Percentiles rank a stretch among this genome's conserved stretches.
Evolutionary conservation across 2,888 invertebrate species (phyloP).

Genomic region (Leptogaster cylindrica): DNA sequence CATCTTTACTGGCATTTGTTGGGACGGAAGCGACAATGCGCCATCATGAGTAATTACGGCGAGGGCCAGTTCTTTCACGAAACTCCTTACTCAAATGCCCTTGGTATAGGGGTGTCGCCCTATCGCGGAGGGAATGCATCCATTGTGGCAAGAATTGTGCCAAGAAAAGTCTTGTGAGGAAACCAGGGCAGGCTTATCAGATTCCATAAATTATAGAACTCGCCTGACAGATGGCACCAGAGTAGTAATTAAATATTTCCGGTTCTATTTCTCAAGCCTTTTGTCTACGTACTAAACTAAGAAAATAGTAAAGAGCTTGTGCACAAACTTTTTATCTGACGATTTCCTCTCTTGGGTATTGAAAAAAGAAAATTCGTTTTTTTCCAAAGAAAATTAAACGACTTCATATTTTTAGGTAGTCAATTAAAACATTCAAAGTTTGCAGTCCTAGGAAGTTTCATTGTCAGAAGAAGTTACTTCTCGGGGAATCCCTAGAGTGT

Average conservation of each 20-base stretch:
- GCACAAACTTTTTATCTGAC: conserved; percentile 34
- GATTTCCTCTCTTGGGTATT: conserved; percentile 13
- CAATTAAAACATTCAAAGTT: conserved; percentile 33
- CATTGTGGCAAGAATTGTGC: conserved; percentile 22
- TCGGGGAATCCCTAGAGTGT: too few relatives aligned
- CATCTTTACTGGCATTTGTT: background rate
- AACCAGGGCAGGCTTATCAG: conserved; percentile 39
- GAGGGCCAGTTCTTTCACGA: background rate
- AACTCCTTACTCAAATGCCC: background rate
- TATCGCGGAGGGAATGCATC: conserved; percentile 11
- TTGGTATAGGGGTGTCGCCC: background rate
- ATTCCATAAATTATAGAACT: conserved; percentile 50
- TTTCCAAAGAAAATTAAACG: conserved; percentile 31
- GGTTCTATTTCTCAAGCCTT: conserved; percentile 48
- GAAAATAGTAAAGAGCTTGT: conserved; percentile 30
- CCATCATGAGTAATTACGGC: conserved; percentile 35
- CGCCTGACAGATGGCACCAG: conserved; percentile 51
- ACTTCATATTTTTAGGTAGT: conserved; percentile 32
- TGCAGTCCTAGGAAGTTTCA: conserved; percentile 8
- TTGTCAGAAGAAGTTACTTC: too few relatives aligned
- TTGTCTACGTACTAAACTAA: conserved; percentile 9
- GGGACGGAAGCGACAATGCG: conserved; percentile 10
- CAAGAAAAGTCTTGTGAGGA: conserved; percentile 27
- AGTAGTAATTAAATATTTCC: conserved; percentile 52
- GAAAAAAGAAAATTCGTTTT: too few relatives aligned